Conservation (phyloP, 2,113 vertebrate genomes). For the Eubucco bourcierii region DNA sequence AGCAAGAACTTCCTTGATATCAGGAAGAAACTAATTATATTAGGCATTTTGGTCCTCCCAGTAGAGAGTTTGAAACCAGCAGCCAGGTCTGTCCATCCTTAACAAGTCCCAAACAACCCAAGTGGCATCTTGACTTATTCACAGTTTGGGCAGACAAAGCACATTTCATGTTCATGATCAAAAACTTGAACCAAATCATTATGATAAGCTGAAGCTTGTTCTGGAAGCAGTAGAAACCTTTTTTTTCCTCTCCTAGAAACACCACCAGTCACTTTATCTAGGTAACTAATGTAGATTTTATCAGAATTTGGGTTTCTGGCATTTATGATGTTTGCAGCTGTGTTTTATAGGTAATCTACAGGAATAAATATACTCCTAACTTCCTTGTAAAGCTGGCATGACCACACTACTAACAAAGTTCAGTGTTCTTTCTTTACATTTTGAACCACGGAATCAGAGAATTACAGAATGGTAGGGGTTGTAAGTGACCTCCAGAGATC, state of each 20-base stretch:
- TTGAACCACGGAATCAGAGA: neutral
- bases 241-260: neutral
- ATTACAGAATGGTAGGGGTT: too few species aligned
- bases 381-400: neutral
- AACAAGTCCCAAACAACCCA: neutral
- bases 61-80: neutral
- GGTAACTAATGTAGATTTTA: neutral
- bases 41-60: neutral
- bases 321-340: neutral
- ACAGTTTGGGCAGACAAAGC: neutral
- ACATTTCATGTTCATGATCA: neutral
- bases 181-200: neutral
- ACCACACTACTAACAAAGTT: rapidly evolving
- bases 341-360: neutral
- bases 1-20: neutral
- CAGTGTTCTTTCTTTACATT: neutral
- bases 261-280: neutral
- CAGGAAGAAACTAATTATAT: neutral
- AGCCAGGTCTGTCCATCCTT: neutral
- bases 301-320: neutral
- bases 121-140: neutral
- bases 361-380: neutral
- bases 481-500: too few species aligned
- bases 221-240: neutral
- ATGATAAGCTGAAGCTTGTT: neutral